A percentile compares a stretch with the other conserved stretches of the same genome.
phyloP scores from a whole-genome alignment of 2,797 vertebrate species.

The Myotis myotis region DNA sequence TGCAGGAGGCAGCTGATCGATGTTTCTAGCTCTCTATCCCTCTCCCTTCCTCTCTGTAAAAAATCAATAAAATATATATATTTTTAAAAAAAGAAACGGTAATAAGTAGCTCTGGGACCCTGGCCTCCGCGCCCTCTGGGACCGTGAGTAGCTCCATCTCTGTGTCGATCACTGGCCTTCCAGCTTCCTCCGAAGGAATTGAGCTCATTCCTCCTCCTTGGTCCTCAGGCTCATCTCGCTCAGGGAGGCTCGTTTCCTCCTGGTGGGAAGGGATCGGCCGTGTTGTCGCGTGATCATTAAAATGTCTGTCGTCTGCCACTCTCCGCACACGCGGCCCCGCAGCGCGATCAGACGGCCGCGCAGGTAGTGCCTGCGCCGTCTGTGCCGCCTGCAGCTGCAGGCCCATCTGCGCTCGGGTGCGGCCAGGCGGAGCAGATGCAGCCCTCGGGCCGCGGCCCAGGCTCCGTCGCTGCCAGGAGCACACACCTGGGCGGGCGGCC shows the following conservation, averaged over 20 bases:
- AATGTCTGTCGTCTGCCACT: conserved; percentile 78
- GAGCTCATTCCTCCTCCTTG: background rate
- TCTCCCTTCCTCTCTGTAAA: too few species aligned
- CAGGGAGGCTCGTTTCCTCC: background rate
- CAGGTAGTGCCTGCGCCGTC: conserved; percentile 73
- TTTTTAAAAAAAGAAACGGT: too few species aligned
- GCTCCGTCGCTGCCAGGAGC: conserved; percentile 36
- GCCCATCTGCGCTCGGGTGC: conserved; percentile 79
- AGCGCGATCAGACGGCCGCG: conserved; percentile 66
- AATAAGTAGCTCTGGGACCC: too few species aligned
- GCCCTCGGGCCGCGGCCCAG: background rate
- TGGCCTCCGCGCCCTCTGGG: accelerated
- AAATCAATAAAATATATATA: too few species aligned
- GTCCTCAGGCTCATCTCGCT: background rate
- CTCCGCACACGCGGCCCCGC: conserved; percentile 63
- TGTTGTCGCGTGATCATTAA: conserved; percentile 75
- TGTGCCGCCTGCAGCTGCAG: conserved; percentile 70
- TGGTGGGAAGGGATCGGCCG: conserved; percentile 53
- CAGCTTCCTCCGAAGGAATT: background rate
- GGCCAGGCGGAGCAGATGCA: conserved; percentile 70
- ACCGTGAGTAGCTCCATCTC: accelerated
- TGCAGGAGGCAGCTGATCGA: too few species aligned
- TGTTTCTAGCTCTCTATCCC: too few species aligned
- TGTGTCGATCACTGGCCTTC: background rate
- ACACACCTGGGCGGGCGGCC: conserved; percentile 46